These are phyloP conservation scores for Alsophila aescularia DNA, from an alignment of 2,888 invertebrate genomes.

Conservation along the genomic window DNA sequence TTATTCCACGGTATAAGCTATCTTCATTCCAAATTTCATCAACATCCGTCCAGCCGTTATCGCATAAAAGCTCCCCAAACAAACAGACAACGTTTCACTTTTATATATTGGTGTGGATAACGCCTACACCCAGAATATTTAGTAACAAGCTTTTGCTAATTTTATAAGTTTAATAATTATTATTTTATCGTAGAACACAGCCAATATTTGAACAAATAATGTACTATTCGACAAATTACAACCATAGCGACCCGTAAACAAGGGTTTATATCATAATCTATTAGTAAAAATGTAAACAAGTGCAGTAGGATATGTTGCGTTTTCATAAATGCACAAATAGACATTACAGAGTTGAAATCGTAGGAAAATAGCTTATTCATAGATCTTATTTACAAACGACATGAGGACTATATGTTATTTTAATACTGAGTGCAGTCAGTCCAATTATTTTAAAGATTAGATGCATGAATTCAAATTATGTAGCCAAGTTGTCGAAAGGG, in stretches of 20 bases:
- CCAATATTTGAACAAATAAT: no score
- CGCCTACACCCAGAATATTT: no score
- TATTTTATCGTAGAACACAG: no score
- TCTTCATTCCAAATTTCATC: no score
- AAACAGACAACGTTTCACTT: no score
- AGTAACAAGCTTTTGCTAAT: no score
- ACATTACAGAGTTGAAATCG: slow-evolving; percentile 8
- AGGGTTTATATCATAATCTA: slow-evolving; percentile 8
- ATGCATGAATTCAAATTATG: neutral
- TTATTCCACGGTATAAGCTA: no score
- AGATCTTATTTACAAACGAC: slow-evolving; percentile 29
- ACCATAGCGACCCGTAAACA: neutral
- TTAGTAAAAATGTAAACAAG: slow-evolving; percentile 12
- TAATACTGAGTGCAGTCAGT: slow-evolving; percentile 20
- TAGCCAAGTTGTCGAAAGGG: neutral
- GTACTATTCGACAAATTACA: neutral
- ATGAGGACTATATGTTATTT: neutral
- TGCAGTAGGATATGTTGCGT: slow-evolving; percentile 37
- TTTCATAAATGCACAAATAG: slow-evolving; percentile 32
- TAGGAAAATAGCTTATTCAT: slow-evolving; percentile 25
- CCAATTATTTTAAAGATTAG: neutral
- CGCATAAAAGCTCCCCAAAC: no score
- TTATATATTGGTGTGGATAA: no score
- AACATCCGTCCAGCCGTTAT: no score
- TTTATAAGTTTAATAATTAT: no score